Evolutionary conservation across 2,797 vertebrate genomes (phyloP).

Genomic region (Hozukius guyotensis): DNA sequence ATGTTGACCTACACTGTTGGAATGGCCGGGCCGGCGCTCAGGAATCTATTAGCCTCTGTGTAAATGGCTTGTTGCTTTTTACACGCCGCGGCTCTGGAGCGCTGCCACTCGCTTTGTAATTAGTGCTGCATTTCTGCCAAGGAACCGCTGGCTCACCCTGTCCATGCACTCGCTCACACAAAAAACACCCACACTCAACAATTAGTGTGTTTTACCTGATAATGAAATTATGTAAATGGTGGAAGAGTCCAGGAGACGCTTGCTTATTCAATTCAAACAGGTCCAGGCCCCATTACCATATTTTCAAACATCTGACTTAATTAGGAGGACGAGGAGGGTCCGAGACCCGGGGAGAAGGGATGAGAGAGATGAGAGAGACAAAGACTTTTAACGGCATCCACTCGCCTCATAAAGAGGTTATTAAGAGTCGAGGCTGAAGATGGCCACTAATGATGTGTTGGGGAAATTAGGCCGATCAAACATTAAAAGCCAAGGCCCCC

Average conservation of each 20-base stretch:
- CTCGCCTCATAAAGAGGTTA: constrained; percentile 99
- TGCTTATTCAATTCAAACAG: constrained; percentile 88
- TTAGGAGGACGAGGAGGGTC: constrained; percentile 94
- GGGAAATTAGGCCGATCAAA: constrained; percentile 99
- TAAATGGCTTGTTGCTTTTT: constrained; percentile 79
- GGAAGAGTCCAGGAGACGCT: constrained; percentile 84
- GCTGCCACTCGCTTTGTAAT: constrained; percentile 94
- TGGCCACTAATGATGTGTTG: constrained; percentile 98
- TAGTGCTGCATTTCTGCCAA: constrained; percentile 93
- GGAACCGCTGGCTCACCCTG: constrained; percentile 84
- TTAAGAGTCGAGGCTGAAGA: constrained; percentile 95
- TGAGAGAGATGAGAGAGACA: constrained; percentile 79
- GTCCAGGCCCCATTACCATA: constrained; percentile 91
- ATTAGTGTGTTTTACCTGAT: constrained; percentile 99
- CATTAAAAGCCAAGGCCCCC: constrained; percentile 97
- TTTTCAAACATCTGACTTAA: constrained; percentile 99
- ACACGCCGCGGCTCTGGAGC: constrained; percentile 76
- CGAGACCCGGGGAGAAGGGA: constrained; percentile 90
- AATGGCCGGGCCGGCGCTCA: constrained; percentile 62
- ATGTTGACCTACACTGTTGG: constrained; percentile 62
- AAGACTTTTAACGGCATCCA: constrained; percentile 90
- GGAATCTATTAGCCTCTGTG: constrained; percentile 78
- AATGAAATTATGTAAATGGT: constrained; percentile 99
- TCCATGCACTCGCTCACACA: constrained; percentile 80
- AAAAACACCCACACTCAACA: constrained; percentile 82